These are phyloP conservation scores for Hypotaenidia okinawae DNA, from an alignment of 2,797 vertebrate species.

Conservation along the genomic window DNA sequence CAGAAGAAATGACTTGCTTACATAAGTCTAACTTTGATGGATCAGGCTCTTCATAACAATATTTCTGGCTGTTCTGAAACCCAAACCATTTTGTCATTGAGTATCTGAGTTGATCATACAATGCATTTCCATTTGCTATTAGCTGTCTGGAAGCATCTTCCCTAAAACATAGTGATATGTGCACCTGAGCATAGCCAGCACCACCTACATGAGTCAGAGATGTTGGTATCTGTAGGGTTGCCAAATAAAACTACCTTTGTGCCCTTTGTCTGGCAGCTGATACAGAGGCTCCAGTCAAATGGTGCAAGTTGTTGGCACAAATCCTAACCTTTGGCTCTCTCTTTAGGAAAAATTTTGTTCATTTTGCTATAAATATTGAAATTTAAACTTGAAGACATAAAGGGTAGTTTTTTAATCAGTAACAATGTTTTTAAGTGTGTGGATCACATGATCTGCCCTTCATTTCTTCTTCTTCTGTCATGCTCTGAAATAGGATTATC, in stretches of 20 bases:
- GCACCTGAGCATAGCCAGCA: background rate
- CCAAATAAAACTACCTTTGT: background rate
- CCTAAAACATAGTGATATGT: background rate
- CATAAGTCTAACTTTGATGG: background rate
- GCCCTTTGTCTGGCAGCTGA: background rate
- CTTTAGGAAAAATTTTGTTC: background rate
- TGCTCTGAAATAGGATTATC: background rate
- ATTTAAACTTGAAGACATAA: background rate
- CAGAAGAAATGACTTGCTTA: background rate
- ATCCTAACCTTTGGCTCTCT: background rate
- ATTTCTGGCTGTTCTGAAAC: background rate
- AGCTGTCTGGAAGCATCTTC: background rate
- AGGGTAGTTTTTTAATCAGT: background rate
- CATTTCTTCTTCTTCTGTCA: background rate
- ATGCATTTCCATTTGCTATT: background rate
- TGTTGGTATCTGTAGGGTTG: rapidly evolving
- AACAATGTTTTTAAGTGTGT: background rate
- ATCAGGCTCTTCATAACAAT: background rate
- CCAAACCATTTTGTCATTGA: background rate
- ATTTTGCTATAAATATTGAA: background rate
- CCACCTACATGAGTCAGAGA: background rate
- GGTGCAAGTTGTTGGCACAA: background rate
- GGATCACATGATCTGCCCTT: background rate
- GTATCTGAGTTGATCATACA: background rate
- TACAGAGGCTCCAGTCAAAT: background rate